Conservation (phyloP, 1,140 invertebrate genomes). For the Euborellia annulipes region DNA sequence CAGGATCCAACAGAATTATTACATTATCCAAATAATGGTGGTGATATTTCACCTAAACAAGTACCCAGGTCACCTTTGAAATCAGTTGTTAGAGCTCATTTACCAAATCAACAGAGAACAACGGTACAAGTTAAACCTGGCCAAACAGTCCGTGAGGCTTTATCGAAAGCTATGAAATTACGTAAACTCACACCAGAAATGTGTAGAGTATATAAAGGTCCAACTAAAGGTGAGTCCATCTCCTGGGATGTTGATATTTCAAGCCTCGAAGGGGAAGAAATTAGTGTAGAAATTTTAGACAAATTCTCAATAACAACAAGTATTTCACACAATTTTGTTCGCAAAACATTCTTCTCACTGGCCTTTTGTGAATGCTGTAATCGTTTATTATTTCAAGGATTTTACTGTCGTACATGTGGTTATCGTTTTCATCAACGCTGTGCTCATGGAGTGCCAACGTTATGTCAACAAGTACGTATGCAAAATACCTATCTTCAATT, state of each 20-base stretch:
- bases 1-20: conserved; percentile 12
- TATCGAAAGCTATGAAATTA: conserved; percentile 78
- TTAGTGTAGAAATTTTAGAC: conserved; percentile 71
- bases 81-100: conserved; percentile 65
- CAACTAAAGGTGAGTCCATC: conserved; percentile 37
- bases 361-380: conserved; percentile 90
- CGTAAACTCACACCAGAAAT: conserved; percentile 79
- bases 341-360: conserved; percentile 92
- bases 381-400: conserved; percentile 80
- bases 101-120: conserved; percentile 85
- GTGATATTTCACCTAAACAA: conserved; percentile 6
- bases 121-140: conserved; percentile 72
- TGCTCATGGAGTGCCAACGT: conserved; percentile 61
- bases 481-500: conserved; percentile 54
- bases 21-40: conserved; percentile 12
- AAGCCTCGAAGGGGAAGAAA: conserved; percentile 70
- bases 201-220: conserved; percentile 66
- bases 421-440: conserved; percentile 91
- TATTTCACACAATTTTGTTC: conserved; percentile 84
- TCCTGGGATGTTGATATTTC: conserved; percentile 85
- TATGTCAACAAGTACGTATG: conserved; percentile 62
- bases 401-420: conserved; percentile 88
- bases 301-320: conserved; percentile 77
- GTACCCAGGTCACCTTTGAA: conserved; percentile 50
- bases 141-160: conserved; percentile 65